Base-by-base conservation (phyloP, 2,113 vertebrate species). In the Prionailurus bengalensis region DNA sequence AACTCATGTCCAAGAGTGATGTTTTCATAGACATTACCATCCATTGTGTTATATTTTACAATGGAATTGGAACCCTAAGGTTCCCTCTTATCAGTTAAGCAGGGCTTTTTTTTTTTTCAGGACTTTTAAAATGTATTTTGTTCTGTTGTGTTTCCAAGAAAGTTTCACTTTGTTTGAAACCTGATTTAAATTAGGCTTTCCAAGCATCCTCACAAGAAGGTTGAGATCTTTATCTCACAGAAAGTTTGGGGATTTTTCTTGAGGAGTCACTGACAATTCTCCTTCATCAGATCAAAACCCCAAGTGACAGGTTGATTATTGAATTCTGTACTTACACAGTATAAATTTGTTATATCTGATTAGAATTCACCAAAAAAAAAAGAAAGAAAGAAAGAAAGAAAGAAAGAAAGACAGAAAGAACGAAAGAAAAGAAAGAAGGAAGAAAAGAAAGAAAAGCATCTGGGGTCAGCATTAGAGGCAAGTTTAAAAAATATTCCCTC, bases 141-240 rank as follows among this genome's bases (percentile, higher is more conserved):
- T 70, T 90, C 45, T 88, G 7, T 48, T 96, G 33, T 83, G 45
- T 89, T 96, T 94, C 78, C 74, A 83, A 91, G 71, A 96, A 96
- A 95, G 14, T 58, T 88, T 12, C 31, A 74, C 45, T 78, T 95
- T 74, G 39, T 93, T 84, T 88, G 61, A 96, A 96, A 97, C 8
- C 63, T 95, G 78, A 91, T 91, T 95, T 94, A 94, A 79, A 96
- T 55, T 23, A 84, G 61, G 16, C 19, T 25, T 94, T 96, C 53
- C 36, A 84, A 90, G 23, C 15, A 96, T 86, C 97, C 29, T 88
- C 42, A 53, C 74, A 66, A 95, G 63, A 90, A 89, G 29, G 23
- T 91, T 4, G 15, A 90, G 39, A 89, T 94, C 61, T 85, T 88
- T 78, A 93, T 84, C 73, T 88, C 84, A 53, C 25, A 71, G 51